Conservation (phyloP, 1,140 invertebrate genomes). For the Drosophila nebulosa region DNA sequence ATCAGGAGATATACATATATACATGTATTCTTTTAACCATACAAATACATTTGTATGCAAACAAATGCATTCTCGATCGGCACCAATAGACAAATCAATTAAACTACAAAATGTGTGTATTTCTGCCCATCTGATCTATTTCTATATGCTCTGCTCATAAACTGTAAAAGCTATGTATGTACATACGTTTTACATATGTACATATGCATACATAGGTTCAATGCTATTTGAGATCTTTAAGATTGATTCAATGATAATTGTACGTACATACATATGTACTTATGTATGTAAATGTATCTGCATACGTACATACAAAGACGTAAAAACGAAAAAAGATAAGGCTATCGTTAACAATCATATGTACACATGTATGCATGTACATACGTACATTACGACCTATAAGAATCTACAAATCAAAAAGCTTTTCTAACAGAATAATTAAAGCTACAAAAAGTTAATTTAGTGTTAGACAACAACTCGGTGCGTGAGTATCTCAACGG, state of each 20-base stretch:
- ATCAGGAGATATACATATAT: no score
- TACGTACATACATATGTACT: background rate
- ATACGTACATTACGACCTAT: background rate
- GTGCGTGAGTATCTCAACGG: slow-evolving; percentile 57
- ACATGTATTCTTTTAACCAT: no score
- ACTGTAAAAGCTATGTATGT: background rate
- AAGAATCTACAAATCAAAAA: slow-evolving; percentile 37
- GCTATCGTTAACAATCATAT: background rate
- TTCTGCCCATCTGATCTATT: background rate
- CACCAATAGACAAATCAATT: no score
- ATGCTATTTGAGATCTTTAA: background rate
- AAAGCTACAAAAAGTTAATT: slow-evolving; percentile 61
- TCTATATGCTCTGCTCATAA: background rate
- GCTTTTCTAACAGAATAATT: slow-evolving; percentile 40
- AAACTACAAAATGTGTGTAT: background rate
- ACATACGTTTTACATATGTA: background rate
- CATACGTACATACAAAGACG: background rate
- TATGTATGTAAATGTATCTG: background rate
- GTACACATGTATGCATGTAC: background rate
- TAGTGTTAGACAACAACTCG: slow-evolving; percentile 62
- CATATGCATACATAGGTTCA: background rate
- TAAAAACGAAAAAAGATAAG: background rate
- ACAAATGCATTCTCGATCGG: no score
- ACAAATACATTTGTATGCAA: no score
- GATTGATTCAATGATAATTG: background rate